Evolutionary conservation across 2,797 vertebrate species (phyloP).

Genomic region (Tapera naevia): DNA sequence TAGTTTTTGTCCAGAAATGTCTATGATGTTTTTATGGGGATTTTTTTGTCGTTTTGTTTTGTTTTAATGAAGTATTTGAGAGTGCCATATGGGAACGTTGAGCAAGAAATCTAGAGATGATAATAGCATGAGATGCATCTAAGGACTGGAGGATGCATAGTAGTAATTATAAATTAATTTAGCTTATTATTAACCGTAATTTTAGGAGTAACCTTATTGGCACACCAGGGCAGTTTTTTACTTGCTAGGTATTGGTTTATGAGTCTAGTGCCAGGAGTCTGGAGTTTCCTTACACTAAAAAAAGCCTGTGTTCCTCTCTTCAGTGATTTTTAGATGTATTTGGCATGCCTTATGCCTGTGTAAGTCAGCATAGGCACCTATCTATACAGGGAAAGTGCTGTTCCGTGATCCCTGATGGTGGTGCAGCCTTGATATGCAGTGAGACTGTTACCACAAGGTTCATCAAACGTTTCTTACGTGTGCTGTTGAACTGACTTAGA

Average conservation of each 20-base stretch:
- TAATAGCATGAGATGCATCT: not conserved
- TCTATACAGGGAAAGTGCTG: too few species aligned
- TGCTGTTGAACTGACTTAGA: not conserved
- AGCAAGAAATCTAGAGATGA: not conserved
- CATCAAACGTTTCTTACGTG: not conserved
- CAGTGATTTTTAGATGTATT: not conserved
- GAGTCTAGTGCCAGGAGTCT: not conserved
- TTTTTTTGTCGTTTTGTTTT: not conserved
- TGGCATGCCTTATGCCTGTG: not conserved
- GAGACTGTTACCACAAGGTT: not conserved
- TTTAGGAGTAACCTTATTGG: not conserved
- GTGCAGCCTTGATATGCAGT: not conserved
- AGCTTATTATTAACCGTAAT: not conserved
- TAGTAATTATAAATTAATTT: not conserved
- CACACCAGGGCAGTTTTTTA: not conserved
- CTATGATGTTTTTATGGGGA: accelerated
- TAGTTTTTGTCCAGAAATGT: not conserved
- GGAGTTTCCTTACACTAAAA: not conserved
- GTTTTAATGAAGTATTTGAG: not conserved
- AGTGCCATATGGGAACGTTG: not conserved
- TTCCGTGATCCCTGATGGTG: not conserved
- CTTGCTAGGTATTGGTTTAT: not conserved
- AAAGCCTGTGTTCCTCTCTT: not conserved
- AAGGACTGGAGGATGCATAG: not conserved
- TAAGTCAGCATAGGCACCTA: not conserved